phyloP scores from a whole-genome alignment of 2,113 vertebrate genomes.

The Cettia cetti region DNA sequence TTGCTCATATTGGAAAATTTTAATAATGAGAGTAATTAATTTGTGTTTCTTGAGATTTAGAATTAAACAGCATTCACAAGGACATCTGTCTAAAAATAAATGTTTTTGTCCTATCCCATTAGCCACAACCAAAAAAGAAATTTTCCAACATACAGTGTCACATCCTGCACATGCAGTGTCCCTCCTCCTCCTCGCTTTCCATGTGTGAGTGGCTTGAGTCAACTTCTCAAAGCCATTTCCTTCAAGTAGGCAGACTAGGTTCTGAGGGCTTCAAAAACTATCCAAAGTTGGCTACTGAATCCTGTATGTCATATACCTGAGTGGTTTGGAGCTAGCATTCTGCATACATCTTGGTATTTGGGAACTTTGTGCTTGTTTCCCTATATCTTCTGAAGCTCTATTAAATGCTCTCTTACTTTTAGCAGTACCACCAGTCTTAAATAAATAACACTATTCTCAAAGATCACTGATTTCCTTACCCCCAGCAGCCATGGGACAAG shows the following conservation, averaged over 20 bases:
- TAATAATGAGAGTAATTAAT: constrained; percentile 9
- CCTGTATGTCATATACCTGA: background rate
- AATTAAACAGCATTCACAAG: background rate
- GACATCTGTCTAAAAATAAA: constrained; percentile 1
- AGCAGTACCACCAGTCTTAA: background rate
- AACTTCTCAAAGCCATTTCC: background rate
- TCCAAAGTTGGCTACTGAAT: background rate
- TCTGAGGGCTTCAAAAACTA: background rate
- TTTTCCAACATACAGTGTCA: background rate
- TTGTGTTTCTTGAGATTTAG: background rate
- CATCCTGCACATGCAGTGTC: background rate
- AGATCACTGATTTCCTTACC: background rate
- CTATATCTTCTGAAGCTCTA: background rate
- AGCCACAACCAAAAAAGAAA: background rate
- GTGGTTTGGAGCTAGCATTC: background rate
- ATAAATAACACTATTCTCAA: background rate
- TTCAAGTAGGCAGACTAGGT: background rate
- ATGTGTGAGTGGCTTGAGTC: background rate
- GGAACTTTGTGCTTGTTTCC: background rate
- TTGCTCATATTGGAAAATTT: constrained; percentile 1
- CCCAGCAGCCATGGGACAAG: background rate
- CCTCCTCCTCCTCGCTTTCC: background rate
- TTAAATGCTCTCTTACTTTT: background rate
- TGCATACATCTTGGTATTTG: background rate
- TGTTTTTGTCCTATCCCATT: constrained; percentile 1